Base-by-base conservation (phyloP, 2,888 invertebrate species). In the Camptogramma bilineatum region DNA sequence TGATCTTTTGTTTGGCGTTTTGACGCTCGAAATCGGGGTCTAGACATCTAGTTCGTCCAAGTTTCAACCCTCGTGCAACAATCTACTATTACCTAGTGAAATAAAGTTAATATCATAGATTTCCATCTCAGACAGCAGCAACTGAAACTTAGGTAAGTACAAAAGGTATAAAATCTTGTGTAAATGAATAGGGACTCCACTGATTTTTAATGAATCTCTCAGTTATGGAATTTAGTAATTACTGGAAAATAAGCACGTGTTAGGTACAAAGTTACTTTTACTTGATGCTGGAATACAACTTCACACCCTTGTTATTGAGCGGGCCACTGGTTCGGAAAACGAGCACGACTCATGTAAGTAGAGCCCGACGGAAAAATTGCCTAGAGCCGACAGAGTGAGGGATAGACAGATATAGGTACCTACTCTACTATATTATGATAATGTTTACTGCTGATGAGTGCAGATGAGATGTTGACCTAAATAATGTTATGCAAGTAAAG, bases 261-360 rank as follows among this genome's bases (percentile, higher is more conserved):
- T n/a, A 7, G 28, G 7, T 8, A 39, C 10, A 13, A 39, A 39
- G 9, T 13, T 39, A 39, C 34, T 4, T 39, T 39, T 39, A 13
- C 34, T 13, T 39, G 34, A 39, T 39, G 34, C 34, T 39, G 34
- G 34, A 39, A 39, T 44, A 52, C 18, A 52, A 78, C 70, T 77
- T 75, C 71, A 69, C 70, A 71, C 71, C 69, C 68, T 67, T 71
- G 70, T 70, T 73, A 78, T 74, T 73, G 60, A 70, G 50, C 79
- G 67, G 70, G 54, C 70, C 86, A 85, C 56, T 84, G 86, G 73
- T 53, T 79, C 62, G 85, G 86, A 87, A 87, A 88, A 86, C 79
- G 76, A 83, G 75, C 75, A 54, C 70, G 67, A 72, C 67, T 72
- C 72, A 74, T 66, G 53, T 48, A 21, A 46, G 73, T 75, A 84